Base-by-base conservation (phyloP, 2,113 vertebrate genomes). In the Apteryx owenii region DNA sequence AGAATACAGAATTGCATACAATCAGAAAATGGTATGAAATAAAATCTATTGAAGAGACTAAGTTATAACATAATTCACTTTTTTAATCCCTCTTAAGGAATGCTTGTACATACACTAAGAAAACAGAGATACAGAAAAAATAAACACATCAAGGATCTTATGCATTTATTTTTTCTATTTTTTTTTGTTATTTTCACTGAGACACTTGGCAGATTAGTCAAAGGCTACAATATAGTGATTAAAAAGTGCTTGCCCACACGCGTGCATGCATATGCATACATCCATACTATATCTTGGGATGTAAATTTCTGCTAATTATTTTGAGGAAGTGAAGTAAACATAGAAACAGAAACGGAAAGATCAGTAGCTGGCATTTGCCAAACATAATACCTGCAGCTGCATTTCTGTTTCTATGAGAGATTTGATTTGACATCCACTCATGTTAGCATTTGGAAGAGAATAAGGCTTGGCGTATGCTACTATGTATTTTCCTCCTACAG, bases 371-470 rank as follows among this genome's bases (percentile, higher is more conserved):
- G 90, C n/a, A 69, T 97, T 94, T 95, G 90, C 93, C 86, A 96
- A 92, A 94, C 61, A 65, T 82, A 94, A 91, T 93, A 93, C 96
- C 94, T 93, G 90, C 96, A 97, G 95, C 97, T 97, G 98, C 69
- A 71, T 90, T 97, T 97, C 93, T 95, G 68, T 91, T 97, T 96
- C 90, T 95, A 29, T 61, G 56, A 90, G 89, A 92, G 75, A 97
- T 97, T 93, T 96, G 96, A 97, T 97, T 97, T 97, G 97, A 98
- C 89, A 91, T 90, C 78, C 33, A 13, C 90, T 97, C 88, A 40
- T 75, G 92, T 93, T 97, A 96, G 76, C 88, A 88, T 96, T 97
- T 96, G 92, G 89, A 97, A 94, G 73, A 96, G 70, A 95, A 88
- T 77, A 90, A 96, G 85, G 36, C 58, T 97, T 98, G 97, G 97